These are phyloP conservation scores for Theonella swinhoei DNA, from an alignment of 37 sponge, comb jelly and placozoan genomes.

Conservation along the genomic window DNA sequence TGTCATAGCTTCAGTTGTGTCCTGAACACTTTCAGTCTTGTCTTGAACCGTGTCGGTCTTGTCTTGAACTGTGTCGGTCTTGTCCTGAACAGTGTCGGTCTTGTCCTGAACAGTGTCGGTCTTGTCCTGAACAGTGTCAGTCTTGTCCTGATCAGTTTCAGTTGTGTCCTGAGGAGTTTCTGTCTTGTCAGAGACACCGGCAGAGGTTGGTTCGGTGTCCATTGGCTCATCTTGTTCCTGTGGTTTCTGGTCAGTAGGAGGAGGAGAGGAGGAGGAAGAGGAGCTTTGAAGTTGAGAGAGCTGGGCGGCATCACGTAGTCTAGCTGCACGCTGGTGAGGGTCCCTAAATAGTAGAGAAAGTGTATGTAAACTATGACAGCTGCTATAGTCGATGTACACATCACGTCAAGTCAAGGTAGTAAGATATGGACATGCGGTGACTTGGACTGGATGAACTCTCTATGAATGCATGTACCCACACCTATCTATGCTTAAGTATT, in stretches of 20 bases:
- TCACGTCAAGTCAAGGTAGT: too few relatives aligned
- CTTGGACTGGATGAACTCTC: too few relatives aligned
- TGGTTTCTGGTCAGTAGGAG: not conserved
- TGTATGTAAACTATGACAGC: not conserved
- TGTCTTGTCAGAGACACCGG: not conserved
- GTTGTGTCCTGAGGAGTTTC: not conserved
- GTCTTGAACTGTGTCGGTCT: too few relatives aligned
- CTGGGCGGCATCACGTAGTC: not conserved
- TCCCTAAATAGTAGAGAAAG: not conserved
- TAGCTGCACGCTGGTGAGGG: not conserved
- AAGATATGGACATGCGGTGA: too few relatives aligned
- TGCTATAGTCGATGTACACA: too few relatives aligned
- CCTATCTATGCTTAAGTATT: too few relatives aligned
- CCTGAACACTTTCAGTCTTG: too few relatives aligned
- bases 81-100: too few relatives aligned
- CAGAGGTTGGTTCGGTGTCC: not conserved
- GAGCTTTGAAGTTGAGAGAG: not conserved
- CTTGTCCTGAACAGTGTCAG: not conserved
- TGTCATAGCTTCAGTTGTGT: too few relatives aligned
- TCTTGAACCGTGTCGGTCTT: too few relatives aligned
- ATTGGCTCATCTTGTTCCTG: not conserved
- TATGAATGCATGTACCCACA: too few relatives aligned
- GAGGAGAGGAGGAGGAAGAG: slow-evolving; percentile 3
- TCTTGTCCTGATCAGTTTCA: not conserved
- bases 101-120: too few relatives aligned